Evolutionary conservation across 2,888 invertebrate species (phyloP), one percentile per base, ranked within the genome.

Genomic region (Melieria omissa): DNA sequence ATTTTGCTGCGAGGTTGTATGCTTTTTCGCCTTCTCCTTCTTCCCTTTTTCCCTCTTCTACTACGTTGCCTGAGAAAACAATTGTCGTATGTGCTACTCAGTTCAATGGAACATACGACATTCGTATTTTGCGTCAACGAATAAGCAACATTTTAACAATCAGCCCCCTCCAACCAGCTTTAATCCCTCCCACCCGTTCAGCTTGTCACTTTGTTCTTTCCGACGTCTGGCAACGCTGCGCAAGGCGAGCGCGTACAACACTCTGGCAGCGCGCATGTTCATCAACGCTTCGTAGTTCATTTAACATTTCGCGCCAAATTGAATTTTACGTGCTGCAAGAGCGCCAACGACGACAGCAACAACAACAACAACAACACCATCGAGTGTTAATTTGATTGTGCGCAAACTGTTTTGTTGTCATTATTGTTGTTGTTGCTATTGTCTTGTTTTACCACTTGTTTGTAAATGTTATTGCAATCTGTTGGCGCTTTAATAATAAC

Each of bases 291-390:
- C 71, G 68, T 72, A 76, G 74, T 77, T 76, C 76, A 77, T 75
- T 76, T 74, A 75, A 73, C 75, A 78, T 73, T 76, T 78, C 71
- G 76, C 76, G 79, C 78, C 78, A 80, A 80, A 80, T 80, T 80
- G 78, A 80, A 80, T 79, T 79, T 79, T 78, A 80, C 78, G 74
- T 73, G 78, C 52, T 60, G 52, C 65, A 4, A 44, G 29, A 47
- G 45, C 41, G n/a, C 49, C 52, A 41, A 52, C 64, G n/a, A 46
- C 4, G 9, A n/a, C 45, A 54, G 29, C 45, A 54, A 57, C 9
- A 52, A 41, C 29, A 29, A 29, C 29, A 29, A 29, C 29, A 29
- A 29, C 29, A 14, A 14, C 52, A 52, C 5, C 57, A 57, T 57
- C 9, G 54, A 54, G 60, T 62, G 61, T 62, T 69, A 69, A 69